These are phyloP conservation scores for Regulus satrapa DNA, from an alignment of 2,113 vertebrate species.

Conservation along the genomic window DNA sequence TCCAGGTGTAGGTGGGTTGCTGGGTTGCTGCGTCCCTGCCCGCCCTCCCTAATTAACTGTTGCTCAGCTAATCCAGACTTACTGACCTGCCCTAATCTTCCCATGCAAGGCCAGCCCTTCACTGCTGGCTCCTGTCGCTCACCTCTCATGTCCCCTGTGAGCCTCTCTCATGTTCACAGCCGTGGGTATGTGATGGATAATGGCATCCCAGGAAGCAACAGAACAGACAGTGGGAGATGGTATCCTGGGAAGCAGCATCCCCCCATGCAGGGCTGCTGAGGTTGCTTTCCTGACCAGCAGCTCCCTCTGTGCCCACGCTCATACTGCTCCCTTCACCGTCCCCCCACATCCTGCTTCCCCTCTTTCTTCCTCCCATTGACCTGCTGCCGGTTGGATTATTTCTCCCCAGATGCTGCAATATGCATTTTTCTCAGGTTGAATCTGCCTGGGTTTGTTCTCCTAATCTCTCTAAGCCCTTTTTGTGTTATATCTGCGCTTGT, in stretches of 20 bases:
- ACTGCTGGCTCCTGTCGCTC: not conserved
- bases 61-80: conserved; percentile 17
- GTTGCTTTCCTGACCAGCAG: not conserved
- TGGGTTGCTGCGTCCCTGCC: conserved; percentile 15
- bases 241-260: not conserved
- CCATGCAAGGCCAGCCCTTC: not conserved
- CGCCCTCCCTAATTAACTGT: conserved; percentile 25
- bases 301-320: fast-evolving
- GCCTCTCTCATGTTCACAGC: not conserved
- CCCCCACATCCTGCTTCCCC: conserved; percentile 26
- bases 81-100: conserved; percentile 38
- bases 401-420: conserved; percentile 30
- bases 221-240: not conserved
- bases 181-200: fast-evolving
- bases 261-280: not conserved
- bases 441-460: conserved; percentile 27
- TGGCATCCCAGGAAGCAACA: not conserved
- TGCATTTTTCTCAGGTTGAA: conserved; percentile 33
- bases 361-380: conserved; percentile 41
- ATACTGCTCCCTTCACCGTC: not conserved
- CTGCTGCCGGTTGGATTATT: not conserved
- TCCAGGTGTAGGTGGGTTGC: conserved; percentile 44
- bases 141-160: not conserved
- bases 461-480: conserved; percentile 36
- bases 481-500: conserved; percentile 5